Conservation (phyloP, 1,140 invertebrate genomes). For the Potamilus streckersoni region DNA sequence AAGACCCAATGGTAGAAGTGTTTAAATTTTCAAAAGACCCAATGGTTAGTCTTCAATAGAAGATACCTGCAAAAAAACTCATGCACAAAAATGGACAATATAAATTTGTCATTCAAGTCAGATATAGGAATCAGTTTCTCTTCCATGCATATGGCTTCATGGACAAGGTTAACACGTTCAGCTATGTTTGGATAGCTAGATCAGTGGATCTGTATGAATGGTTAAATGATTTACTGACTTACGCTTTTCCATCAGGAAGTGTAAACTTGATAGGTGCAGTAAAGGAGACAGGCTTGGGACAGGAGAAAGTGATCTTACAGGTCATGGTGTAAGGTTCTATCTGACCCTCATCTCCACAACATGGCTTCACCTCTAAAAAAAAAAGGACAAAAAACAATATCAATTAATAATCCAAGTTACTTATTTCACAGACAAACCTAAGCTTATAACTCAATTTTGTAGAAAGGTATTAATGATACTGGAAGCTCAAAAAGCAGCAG, state of each 20-base stretch:
- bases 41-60: no score
- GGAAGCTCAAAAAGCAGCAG: no score
- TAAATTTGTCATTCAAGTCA: not conserved
- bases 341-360: conserved; percentile 50
- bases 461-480: not conserved
- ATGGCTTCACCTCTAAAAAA: conserved; percentile 54
- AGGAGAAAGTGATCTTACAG: conserved; percentile 59
- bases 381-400: not conserved
- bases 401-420: not conserved
- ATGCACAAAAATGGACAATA: not conserved
- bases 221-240: conserved; percentile 7
- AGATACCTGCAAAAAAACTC: not conserved
- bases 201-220: not conserved
- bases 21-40: no score
- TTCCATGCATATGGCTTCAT: not conserved
- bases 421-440: not conserved
- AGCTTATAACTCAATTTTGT: not conserved
- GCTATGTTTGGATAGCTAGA: not conserved
- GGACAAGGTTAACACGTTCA: no score
- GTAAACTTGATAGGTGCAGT: conserved; percentile 51
- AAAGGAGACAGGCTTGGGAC: conserved; percentile 63
- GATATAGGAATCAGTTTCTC: not conserved
- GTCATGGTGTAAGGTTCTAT: conserved; percentile 50
- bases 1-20: no score
- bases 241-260: conserved; percentile 52